phyloP scores from a whole-genome alignment of 92 coral and sea anemone species.

The Diadumene lineata region DNA sequence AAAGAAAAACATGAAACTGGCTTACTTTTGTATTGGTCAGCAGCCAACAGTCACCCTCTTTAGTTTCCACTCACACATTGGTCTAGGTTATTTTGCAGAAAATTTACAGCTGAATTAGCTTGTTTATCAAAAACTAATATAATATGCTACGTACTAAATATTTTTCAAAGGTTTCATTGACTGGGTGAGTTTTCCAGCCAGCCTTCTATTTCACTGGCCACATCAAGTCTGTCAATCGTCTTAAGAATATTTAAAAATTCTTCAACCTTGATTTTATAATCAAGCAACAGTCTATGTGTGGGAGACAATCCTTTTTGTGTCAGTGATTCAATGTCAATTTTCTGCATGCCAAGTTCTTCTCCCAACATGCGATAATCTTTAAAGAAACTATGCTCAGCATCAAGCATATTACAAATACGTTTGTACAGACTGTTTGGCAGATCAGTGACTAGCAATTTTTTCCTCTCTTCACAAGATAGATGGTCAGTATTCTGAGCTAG shows the following conservation, averaged over 20 bases:
- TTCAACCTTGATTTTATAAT: neutral
- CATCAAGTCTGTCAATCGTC: constrained; percentile 18
- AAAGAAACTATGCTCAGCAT: constrained; percentile 15
- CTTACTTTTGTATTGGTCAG: too few species aligned
- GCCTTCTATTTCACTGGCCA: neutral
- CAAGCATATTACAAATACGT: constrained; percentile 25
- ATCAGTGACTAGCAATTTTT: neutral
- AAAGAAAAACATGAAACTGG: too few species aligned
- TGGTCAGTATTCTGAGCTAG: neutral
- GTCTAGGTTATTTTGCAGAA: too few species aligned
- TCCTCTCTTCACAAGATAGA: neutral
- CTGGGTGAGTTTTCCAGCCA: neutral
- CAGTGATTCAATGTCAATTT: neutral
- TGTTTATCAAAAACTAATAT: too few species aligned
- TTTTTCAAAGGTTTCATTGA: neutral
- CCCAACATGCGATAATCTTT: constrained; percentile 32
- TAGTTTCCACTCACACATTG: too few species aligned
- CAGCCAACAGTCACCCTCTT: too few species aligned
- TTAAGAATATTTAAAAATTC: neutral
- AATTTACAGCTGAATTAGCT: too few species aligned
- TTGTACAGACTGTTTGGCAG: constrained; percentile 15
- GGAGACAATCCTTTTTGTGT: constrained; percentile 13
- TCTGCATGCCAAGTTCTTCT: constrained; percentile 23
- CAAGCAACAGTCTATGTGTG: neutral
- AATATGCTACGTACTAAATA: too few species aligned